Conservation (phyloP, 2,888 invertebrate species). For the Ophion ellenae region DNA sequence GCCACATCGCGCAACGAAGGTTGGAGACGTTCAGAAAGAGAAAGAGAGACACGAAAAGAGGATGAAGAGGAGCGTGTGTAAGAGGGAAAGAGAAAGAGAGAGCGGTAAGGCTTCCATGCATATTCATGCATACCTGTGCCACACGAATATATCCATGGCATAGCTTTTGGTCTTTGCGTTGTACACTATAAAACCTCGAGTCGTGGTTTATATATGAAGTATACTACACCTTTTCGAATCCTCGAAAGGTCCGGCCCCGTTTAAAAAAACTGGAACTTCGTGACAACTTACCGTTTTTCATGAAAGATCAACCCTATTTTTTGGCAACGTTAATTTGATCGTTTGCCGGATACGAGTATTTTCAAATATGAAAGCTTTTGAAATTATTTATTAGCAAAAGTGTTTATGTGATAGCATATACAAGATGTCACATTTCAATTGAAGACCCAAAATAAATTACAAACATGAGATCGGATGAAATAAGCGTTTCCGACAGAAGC, state of each 20-base stretch:
- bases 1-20: conserved; percentile 51
- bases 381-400: not conserved
- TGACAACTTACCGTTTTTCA: conserved; percentile 20
- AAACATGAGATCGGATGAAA: no score
- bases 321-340: not conserved
- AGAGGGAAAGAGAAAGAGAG: conserved; percentile 33
- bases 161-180: conserved; percentile 43
- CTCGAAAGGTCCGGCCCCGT: conserved; percentile 31
- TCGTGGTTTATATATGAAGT: conserved; percentile 33
- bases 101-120: conserved; percentile 37
- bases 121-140: conserved; percentile 56
- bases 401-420: no score
- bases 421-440: no score
- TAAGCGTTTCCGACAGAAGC: no score
- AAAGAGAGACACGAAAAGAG: conserved; percentile 17
- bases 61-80: not conserved
- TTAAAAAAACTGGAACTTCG: conserved; percentile 19
- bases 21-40: conserved; percentile 27
- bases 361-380: not conserved
- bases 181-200: conserved; percentile 37
- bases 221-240: conserved; percentile 33
- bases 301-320: not conserved
- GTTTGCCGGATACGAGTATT: not conserved
- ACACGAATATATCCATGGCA: conserved; percentile 31
- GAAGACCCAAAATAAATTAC: no score